phyloP scores from a whole-genome alignment of 2,113 vertebrate genomes.

The Oryzias melastigma region DNA sequence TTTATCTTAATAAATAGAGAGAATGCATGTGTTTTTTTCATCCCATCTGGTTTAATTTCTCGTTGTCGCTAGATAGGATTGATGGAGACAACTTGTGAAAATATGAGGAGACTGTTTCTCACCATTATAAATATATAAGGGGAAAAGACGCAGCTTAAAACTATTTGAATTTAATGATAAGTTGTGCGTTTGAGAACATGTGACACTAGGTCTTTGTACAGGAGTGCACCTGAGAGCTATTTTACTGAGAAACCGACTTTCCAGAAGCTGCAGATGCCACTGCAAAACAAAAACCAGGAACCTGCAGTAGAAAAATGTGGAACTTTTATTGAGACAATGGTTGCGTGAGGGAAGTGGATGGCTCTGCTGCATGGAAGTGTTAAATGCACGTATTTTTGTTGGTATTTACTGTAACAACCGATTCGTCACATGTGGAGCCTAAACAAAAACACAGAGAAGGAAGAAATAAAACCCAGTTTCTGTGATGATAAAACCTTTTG shows the following conservation, averaged over 20 bases:
- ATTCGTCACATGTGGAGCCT: not conserved
- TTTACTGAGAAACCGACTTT: conserved; percentile 37
- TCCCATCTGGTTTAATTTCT: not conserved
- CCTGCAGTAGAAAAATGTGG: conserved; percentile 50
- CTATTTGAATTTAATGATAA: not conserved
- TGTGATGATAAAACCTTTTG: too few species aligned
- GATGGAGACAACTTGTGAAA: too few species aligned
- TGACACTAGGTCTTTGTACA: conserved; percentile 53
- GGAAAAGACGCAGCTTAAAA: not conserved
- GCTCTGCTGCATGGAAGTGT: conserved; percentile 16
- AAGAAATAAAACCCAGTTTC: too few species aligned
- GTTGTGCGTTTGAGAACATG: conserved; percentile 4
- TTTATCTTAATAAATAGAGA: conserved; percentile 1
- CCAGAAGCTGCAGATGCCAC: conserved; percentile 16
- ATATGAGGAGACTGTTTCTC: too few species aligned
- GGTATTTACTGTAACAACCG: not conserved
- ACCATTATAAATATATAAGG: too few species aligned
- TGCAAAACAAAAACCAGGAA: conserved; percentile 53
- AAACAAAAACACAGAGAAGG: too few species aligned
- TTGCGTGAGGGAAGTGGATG: conserved; percentile 30
- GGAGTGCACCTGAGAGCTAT: conserved; percentile 57
- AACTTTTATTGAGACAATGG: conserved; percentile 56
- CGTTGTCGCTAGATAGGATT: not conserved
- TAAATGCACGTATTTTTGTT: conserved; percentile 7
- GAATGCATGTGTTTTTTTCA: not conserved